A percentile compares a stretch with the other conserved stretches of the same genome.
Evolutionary conservation across 2,888 invertebrate species (phyloP).

Genomic region (Xestoiulus laeticollis): DNA sequence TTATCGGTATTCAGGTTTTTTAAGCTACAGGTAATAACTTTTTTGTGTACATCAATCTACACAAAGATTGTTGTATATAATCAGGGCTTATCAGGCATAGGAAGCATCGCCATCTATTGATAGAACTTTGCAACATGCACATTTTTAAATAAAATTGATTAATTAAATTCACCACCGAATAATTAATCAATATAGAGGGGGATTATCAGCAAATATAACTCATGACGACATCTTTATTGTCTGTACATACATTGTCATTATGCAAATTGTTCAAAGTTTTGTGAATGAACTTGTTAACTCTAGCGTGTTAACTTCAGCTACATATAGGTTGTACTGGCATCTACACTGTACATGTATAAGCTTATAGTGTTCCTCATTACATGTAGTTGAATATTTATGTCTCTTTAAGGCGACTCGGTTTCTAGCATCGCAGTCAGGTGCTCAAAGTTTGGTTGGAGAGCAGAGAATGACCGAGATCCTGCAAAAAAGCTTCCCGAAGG

Average conservation of each 20-base stretch:
- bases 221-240: neutral
- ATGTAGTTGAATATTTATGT: neutral
- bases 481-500: slow-evolving; percentile 47
- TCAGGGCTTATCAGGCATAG: neutral
- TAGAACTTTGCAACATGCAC: neutral
- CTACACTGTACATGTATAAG: neutral
- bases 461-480: neutral
- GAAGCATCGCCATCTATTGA: neutral
- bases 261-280: neutral
- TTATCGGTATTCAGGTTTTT: slow-evolving; percentile 22
- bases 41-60: neutral
- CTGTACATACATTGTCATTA: neutral
- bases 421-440: slow-evolving; percentile 45
- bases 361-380: neutral
- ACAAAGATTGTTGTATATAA: too few relatives aligned
- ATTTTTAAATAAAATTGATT: neutral
- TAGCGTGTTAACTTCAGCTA: neutral
- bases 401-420: slow-evolving; percentile 10
- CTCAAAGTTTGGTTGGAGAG: slow-evolving; percentile 8
- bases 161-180: neutral
- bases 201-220: neutral
- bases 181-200: neutral
- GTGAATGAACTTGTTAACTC: too few relatives aligned
- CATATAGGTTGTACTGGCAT: neutral
- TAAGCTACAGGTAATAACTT: slow-evolving; percentile 18